Base-by-base conservation (phyloP, 2,888 invertebrate genomes). In the Venusia cambrica region DNA sequence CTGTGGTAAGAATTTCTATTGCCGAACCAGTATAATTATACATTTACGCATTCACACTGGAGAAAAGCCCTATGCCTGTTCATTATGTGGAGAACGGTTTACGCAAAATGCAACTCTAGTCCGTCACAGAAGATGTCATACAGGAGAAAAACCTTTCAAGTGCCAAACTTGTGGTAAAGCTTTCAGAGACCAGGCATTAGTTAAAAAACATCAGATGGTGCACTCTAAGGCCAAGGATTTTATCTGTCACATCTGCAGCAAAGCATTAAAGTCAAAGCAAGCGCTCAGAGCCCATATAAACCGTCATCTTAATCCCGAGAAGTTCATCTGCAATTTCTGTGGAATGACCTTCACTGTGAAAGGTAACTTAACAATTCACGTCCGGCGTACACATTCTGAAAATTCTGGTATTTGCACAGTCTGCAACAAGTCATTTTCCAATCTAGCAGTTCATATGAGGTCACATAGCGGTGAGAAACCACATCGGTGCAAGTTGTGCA, bases 381-480 rank as follows among this genome's bases (percentile, higher is more conserved):
- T 88, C 15, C 73, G 73, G 39, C 76, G 89, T 15, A 85, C 88
- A 27, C 90, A 90, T 35, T 89, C 90, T 0, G 89, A 89, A 33
- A 75, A 79, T 30, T 89, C 90, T 0, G 90, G 89, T 0, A 66
- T 80, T 2, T 90, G 90, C 51, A 63, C 59, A 0, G 54, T 89
- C 3, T 90, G 90, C 49, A 56, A 74, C 4, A 90, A 90, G 54
- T 77, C 83, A 3, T 90, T 87, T 48, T 76, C 90, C 0, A 87
- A 90, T 51, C 50, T 90, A 6, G 85, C 84, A 27, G 84, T 78
- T 1, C 90, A 90, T 45, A 88, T 89, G 88, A 66, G 87, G 1
- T 87, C 87, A 40, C 90, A 90, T 44, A 90, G 89, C 0, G 90
- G 90, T 0, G 89, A 89, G 45, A 88, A 73, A 21, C 83, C 84